Evolutionary conservation across 2,888 invertebrate genomes (phyloP), one percentile per base, ranked within the genome.

Genomic region (Cactoblastis cactorum): DNA sequence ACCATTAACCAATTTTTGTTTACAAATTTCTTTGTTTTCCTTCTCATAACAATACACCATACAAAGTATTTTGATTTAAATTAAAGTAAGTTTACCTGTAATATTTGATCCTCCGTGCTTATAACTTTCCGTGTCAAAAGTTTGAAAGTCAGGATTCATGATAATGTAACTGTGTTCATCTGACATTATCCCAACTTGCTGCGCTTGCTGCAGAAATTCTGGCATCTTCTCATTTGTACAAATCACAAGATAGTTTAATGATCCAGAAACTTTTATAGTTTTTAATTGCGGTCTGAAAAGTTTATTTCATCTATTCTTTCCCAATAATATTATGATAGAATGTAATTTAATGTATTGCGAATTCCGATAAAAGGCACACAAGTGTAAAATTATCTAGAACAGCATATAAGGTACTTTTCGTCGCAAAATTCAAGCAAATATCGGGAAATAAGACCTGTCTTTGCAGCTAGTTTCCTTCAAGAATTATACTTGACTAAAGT

Each of bases 181-280:
- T 8, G 95, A 95, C 91, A 97, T 92, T 63, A 97, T 88, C 1
- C 97, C 97, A 50, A 97, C 94, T 91, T 97, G 96, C 78, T 95
- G 95, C 0, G 96, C 95, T 88, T 96, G 94, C 47, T 77, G 67
- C 38, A 90, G 57, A 43, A 88, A 62, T 22, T 62, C 59, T 28
- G 74, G 65, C 34, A 90, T 67, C 12, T 67, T 80, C 32, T 93
- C 91, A 52, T 87, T 83, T 0, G 92, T 91, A 61, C 96, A 96
- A 61, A 95, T 94, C 5, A 97, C 83, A n/a, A 97, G 85, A 54
- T 96, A 93, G 58, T 94, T 93, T 1, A 91, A 85, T 22, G 94
- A 94, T 0, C 91, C 92, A 0, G 93, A 92, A 48, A 90, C 90
- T 69, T 95, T 95, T n/a, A 96, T 91, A 35, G 92, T 90, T 63